phyloP scores from a whole-genome alignment of 2,888 invertebrate genomes.

The Cloeon dipterum region DNA sequence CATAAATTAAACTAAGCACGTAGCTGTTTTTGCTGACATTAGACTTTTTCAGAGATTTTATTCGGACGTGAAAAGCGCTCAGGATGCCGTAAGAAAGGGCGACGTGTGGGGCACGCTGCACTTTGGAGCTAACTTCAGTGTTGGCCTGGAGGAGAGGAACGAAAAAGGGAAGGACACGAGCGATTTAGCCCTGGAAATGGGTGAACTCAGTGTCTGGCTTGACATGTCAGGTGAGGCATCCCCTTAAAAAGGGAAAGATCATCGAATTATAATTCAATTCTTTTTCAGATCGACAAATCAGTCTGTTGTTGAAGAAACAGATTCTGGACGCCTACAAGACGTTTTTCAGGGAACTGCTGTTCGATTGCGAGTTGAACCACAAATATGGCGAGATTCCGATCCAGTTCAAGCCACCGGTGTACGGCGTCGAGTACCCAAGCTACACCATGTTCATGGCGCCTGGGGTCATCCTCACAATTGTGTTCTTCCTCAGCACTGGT shows the following conservation, averaged over 20 bases:
- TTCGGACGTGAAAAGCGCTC: conserved; percentile 3
- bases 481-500: conserved; percentile 65
- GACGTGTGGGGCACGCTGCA: conserved; percentile 4
- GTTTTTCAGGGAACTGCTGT: conserved; percentile 36
- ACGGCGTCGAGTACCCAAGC: conserved; percentile 38
- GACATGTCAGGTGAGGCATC: conserved; percentile 7
- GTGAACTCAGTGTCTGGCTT: conserved; percentile 4
- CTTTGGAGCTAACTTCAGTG: conserved; percentile 6
- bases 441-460: conserved; percentile 68
- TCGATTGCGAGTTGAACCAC: conserved; percentile 34
- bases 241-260: background rate
- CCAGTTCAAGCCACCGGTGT: conserved; percentile 43
- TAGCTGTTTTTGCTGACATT: no score
- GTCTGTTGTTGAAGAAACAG: conserved; percentile 42
- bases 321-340: conserved; percentile 41
- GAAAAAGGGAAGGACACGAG: conserved; percentile 1
- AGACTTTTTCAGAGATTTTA: conserved; percentile 2
- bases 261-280: background rate
- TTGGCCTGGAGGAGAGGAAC: conserved; percentile 1
- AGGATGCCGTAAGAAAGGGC: background rate
- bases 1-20: no score
- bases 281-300: conserved; percentile 58
- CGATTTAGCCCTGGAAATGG: conserved; percentile 3
- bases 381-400: conserved; percentile 35
- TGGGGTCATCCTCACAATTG: conserved; percentile 54